These are phyloP conservation scores for Cephus cinctus DNA, from an alignment of 1,140 invertebrate species.

Conservation along the genomic window DNA sequence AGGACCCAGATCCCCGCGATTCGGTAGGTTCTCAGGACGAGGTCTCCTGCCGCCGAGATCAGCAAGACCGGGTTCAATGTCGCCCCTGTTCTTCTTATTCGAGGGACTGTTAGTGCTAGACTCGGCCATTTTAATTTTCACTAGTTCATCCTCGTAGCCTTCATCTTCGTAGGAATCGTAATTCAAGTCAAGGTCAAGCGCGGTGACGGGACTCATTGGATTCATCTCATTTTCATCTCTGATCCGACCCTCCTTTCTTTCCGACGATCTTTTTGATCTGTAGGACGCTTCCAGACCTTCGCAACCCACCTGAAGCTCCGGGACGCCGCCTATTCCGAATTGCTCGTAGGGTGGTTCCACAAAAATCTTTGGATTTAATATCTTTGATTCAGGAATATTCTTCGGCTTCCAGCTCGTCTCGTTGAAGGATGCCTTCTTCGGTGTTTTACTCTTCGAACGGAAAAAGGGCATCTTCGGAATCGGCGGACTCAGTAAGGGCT, in stretches of 20 bases:
- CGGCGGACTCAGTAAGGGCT: slow-evolving; percentile 12
- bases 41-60: neutral
- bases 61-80: slow-evolving; percentile 31
- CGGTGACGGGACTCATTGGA: slow-evolving; percentile 17
- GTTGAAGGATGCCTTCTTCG: slow-evolving; percentile 20
- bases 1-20: slow-evolving; percentile 46
- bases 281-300: slow-evolving; percentile 30
- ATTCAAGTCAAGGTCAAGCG: slow-evolving; percentile 27
- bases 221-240: slow-evolving; percentile 20
- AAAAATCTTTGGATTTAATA: neutral
- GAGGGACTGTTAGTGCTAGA: slow-evolving; percentile 5
- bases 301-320: slow-evolving; percentile 45
- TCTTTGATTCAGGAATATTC: neutral
- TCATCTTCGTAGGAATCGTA: slow-evolving; percentile 19
- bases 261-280: slow-evolving; percentile 13
- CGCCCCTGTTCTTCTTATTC: slow-evolving; percentile 33
- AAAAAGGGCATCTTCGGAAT: neutral
- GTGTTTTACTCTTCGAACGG: slow-evolving; percentile 24
- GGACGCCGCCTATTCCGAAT: slow-evolving; percentile 30
- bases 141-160: slow-evolving; percentile 38
- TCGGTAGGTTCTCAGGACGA: slow-evolving; percentile 22
- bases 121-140: slow-evolving; percentile 28
- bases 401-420: slow-evolving; percentile 12
- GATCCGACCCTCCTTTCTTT: slow-evolving; percentile 17
- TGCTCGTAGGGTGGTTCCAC: neutral